Base-by-base conservation (phyloP, 2,113 vertebrate species). In the Nycticryphes semicollaris region DNA sequence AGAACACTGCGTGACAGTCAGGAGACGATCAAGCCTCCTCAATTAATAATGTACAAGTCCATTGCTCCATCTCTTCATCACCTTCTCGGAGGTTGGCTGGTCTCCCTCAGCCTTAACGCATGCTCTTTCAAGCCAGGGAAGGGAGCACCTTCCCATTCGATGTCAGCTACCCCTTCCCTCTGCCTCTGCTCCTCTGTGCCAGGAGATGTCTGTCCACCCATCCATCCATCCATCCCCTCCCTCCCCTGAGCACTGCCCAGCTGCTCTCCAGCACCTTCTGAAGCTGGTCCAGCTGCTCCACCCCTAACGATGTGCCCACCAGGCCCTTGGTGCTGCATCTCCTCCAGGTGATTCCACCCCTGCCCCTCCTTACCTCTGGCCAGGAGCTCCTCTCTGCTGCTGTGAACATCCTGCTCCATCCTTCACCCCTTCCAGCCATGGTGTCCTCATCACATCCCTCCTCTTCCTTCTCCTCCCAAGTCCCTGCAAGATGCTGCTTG, bases 261-360 rank as follows among this genome's bases (percentile, higher is more conserved):
- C 22, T 1, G 3, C 37, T 28, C 14, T 31, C 66, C n/a, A 12
- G 43, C 51, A 10, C 43, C 45, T 18, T 27, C 43, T 13, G 7
- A 5, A 18, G 51, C 51, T 3, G 10, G 41, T 1, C 6, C 41
- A 9, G 51, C 37, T 2, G 2, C 68, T 10, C 47, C 31, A 1
- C 6, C 53, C 0, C 53, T 3, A n/a, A 6, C 6, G 1, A 7
- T 0, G 22, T 23, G 50, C 43, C 19, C 6, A 4, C 5, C 6
- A 4, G 24, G 41, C 64, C 18, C 28, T 1, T 1, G 2, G 23
- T 6, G 28, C 41, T 6, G 2, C 48, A 2, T 7, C 56, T 54
- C 54, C 47, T n/a, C 47, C 3, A 1, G 23, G 39, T 2, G 2
- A 6, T 31, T 9, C 57, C 31, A 8, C 37, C 41, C 50, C 60